Evolutionary conservation across 2,113 vertebrate species (phyloP), one percentile per base, ranked within the genome.

Genomic region (Gracilinanus agilis): DNA sequence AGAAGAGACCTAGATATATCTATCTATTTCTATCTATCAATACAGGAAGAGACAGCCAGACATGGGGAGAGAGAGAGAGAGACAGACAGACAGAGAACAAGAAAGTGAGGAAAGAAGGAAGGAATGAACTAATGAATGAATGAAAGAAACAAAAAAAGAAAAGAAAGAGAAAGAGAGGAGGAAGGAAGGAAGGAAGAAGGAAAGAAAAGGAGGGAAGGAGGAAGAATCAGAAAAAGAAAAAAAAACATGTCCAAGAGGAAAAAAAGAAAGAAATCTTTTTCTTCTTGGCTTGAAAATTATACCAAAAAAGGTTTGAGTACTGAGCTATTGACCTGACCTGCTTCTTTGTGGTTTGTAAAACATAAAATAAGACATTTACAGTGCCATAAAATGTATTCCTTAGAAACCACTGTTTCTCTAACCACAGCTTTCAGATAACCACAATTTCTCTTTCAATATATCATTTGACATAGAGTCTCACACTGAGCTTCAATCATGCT

Each of bases 281-380:
- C 55, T 53, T 0, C 29, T 55, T 58, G 75, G 56, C 88, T 67
- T 49, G 29, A 95, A 88, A 0, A 0, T 19, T 54, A 93, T 44
- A 90, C 89, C 90, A 92, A 90, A 44, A 55, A 75, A 96, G 91
- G 5, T 23, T 12, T 95, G 40, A 61, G 92, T 94, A 91, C n/a
- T 54, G 83, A 91, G 29, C 11, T 91, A 54, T 93, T 90, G 40
- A 90, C 40, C 24, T 44, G 24, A 16, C 49, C 67, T 40, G 44
- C 24, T 92, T 95, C 54, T 29, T 4, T n/a, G 6, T 0, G 49
- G 9, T 16, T 44, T 34, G 27, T 0, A 0, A 16, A n/a, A 40
- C 2, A 44, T 55, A 54, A 93, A 94, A 56, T 3, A 55, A 1
- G 3, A 0, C 3, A 1, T 92, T 95, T 95, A 91, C 94, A 53